These are phyloP conservation scores for Tachina fera DNA, from an alignment of 2,888 invertebrate genomes.

Conservation along the genomic window DNA sequence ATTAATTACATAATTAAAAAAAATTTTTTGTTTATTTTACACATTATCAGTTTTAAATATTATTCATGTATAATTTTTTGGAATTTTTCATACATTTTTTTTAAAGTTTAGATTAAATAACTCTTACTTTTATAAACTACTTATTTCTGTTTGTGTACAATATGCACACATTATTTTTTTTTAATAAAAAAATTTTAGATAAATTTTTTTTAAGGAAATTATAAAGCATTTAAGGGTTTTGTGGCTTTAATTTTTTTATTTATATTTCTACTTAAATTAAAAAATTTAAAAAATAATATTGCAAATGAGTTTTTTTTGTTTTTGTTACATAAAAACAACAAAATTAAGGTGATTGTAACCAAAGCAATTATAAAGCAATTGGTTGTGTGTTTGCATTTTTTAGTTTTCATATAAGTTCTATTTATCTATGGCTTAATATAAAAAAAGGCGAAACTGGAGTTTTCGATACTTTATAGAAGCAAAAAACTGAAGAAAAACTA, in stretches of 20 bases:
- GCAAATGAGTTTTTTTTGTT: conserved; percentile 53
- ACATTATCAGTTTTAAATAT: conserved; percentile 38
- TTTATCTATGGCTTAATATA: not conserved
- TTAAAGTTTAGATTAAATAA: conserved; percentile 12
- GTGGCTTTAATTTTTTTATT: conserved; percentile 5
- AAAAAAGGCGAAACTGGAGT: too few species aligned
- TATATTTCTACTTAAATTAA: conserved; percentile 22
- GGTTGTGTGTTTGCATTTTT: not conserved
- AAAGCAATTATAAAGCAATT: conserved; percentile 14
- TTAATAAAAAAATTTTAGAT: conserved; percentile 12
- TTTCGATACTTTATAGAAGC: too few species aligned
- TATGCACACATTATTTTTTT: conserved; percentile 55
- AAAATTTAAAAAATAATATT: conserved; percentile 64
- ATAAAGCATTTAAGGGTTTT: conserved; percentile 37
- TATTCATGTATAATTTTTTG: not conserved
- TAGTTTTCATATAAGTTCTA: conserved; percentile 8
- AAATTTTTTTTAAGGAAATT: conserved; percentile 44
- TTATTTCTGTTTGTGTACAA: conserved; percentile 60
- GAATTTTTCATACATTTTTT: not conserved
- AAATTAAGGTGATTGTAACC: conserved; percentile 39
- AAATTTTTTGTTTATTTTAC: conserved; percentile 31
- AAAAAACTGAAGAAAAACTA: too few species aligned
- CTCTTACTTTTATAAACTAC: conserved; percentile 1
- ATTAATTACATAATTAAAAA: not conserved
- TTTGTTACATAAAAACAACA: conserved; percentile 7